phyloP scores from a whole-genome alignment of 2,888 invertebrate species.

The Pseudeuparius sepicola region DNA sequence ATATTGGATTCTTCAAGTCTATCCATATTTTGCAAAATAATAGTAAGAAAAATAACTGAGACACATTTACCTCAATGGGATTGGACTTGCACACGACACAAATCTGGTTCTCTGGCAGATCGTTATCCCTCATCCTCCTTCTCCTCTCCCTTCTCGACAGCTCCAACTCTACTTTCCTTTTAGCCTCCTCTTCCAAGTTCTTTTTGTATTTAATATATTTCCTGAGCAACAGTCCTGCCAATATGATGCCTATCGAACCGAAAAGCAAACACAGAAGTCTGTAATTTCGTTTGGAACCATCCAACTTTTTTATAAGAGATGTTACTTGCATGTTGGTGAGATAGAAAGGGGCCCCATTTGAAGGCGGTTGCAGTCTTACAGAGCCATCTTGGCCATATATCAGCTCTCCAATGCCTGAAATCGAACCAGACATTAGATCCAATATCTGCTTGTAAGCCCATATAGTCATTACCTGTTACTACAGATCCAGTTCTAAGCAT shows the following conservation, averaged over 20 bases:
- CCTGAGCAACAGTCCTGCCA: slow-evolving; percentile 42
- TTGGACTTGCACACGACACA: slow-evolving; percentile 82
- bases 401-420: slow-evolving; percentile 77
- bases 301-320: slow-evolving; percentile 61
- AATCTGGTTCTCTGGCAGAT: slow-evolving; percentile 53
- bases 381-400: slow-evolving; percentile 49
- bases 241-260: slow-evolving; percentile 45
- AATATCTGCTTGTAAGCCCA: too few species aligned
- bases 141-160: slow-evolving; percentile 56
- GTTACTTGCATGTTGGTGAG: slow-evolving; percentile 70
- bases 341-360: slow-evolving; percentile 60
- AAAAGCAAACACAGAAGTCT: slow-evolving; percentile 46
- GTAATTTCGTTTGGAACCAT: slow-evolving; percentile 58
- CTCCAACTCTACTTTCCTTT: slow-evolving; percentile 51
- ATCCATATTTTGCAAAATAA: too few species aligned
- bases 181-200: slow-evolving; percentile 46
- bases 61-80: slow-evolving; percentile 60
- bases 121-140: slow-evolving; percentile 51
- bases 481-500: slow-evolving; percentile 74
- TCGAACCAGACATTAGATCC: slow-evolving; percentile 23
- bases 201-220: slow-evolving; percentile 44
- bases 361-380: slow-evolving; percentile 63
- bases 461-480: slow-evolving; percentile 60
- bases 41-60: slow-evolving; percentile 69
- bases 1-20: too few species aligned